These are phyloP conservation scores for Callithrix jacchus DNA, from an alignment of 2,113 vertebrate species.

Conservation along the genomic window DNA sequence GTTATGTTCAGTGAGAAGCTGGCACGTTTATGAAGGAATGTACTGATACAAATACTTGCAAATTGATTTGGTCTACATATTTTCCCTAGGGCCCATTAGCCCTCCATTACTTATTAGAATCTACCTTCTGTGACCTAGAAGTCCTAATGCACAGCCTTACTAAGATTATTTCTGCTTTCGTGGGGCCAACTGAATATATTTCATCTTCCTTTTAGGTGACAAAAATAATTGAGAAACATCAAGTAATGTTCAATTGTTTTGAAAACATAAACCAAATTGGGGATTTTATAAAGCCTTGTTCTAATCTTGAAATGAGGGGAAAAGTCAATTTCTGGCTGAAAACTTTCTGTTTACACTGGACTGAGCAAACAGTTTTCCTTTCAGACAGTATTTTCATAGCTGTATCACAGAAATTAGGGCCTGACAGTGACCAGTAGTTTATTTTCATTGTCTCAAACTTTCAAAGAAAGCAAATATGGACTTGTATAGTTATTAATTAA, in stretches of 20 bases:
- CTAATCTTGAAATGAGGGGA: slow-evolving; percentile 21
- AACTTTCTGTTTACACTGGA: background rate
- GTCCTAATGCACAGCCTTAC: background rate
- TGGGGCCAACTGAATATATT: background rate
- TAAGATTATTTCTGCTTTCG: background rate
- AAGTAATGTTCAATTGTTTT: slow-evolving; percentile 45
- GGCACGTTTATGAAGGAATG: background rate
- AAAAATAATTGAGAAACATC: slow-evolving; percentile 33
- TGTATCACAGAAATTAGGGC: background rate
- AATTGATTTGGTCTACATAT: background rate
- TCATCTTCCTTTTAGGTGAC: background rate
- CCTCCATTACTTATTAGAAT: background rate
- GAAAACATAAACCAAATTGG: slow-evolving; percentile 48
- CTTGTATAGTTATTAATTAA: background rate
- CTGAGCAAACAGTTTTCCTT: background rate
- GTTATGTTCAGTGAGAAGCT: background rate
- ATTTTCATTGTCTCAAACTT: background rate
- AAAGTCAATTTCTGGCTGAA: slow-evolving; percentile 57
- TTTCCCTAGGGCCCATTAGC: background rate
- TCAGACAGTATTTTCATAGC: background rate
- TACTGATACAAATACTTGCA: background rate
- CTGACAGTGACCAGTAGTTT: background rate
- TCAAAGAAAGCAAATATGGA: background rate
- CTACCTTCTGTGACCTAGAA: background rate
- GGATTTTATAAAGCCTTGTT: slow-evolving; percentile 29